phyloP scores from a whole-genome alignment of 2,113 vertebrate species.

The Mobula hypostoma region DNA sequence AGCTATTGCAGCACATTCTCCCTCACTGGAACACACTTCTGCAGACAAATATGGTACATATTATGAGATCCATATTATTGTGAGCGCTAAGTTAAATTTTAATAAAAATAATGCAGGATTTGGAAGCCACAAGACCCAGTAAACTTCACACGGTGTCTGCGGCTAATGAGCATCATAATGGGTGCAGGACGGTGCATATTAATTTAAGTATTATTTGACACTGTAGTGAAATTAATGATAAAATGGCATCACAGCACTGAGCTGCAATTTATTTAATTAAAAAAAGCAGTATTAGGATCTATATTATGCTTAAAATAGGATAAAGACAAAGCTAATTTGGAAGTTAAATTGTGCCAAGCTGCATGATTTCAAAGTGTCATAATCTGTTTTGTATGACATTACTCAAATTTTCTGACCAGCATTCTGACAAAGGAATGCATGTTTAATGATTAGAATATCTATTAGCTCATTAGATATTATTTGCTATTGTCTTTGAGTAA shows the following conservation, averaged over 20 bases:
- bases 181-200: neutral
- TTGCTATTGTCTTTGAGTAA: neutral
- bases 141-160: neutral
- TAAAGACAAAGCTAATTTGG: neutral
- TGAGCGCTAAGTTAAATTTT: neutral
- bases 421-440: neutral
- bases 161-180: neutral
- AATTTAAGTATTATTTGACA: neutral
- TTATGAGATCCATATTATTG: neutral
- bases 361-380: neutral
- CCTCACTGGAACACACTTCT: neutral
- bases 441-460: neutral
- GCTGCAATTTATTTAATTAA: neutral
- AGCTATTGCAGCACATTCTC: neutral
- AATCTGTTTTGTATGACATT: neutral
- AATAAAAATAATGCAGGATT: neutral
- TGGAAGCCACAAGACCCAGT: neutral
- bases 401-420: neutral
- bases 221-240: constrained; percentile 5
- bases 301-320: neutral
- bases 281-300: neutral
- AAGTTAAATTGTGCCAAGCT: neutral
- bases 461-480: neutral
- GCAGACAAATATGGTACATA: neutral
- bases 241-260: neutral